A percentile compares a stretch with the other conserved stretches of the same genome.
Evolutionary conservation across 2,888 invertebrate genomes (phyloP).

Genomic region (Cryptus armator): DNA sequence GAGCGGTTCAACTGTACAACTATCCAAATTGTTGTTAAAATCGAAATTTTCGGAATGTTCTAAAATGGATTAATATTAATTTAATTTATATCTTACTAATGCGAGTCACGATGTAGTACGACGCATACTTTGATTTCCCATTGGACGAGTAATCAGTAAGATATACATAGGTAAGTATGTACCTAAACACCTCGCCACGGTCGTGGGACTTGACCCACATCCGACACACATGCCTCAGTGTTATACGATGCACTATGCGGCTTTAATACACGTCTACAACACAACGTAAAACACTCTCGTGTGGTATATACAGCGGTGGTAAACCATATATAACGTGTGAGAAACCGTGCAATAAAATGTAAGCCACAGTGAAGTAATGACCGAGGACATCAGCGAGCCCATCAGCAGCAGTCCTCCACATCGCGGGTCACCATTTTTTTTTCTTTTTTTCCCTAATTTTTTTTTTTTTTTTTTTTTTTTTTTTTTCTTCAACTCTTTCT

Average conservation of each 20-base stretch:
- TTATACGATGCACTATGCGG: slow-evolving; percentile 47
- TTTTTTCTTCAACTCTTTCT: not conserved
- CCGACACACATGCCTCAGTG: slow-evolving; percentile 13
- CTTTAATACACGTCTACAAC: slow-evolving; percentile 24
- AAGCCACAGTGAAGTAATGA: slow-evolving; percentile 37
- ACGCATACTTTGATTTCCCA: not conserved
- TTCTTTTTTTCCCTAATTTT: not conserved
- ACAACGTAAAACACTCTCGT: not conserved
- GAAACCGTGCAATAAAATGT: slow-evolving; percentile 44
- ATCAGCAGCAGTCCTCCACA: slow-evolving; percentile 23
- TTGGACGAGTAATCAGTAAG: slow-evolving; percentile 1
- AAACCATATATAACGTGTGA: slow-evolving; percentile 29
- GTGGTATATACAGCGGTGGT: slow-evolving; percentile 14
- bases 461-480: not conserved
- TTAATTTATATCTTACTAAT: not conserved
- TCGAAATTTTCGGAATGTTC: too few species aligned
- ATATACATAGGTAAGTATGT: slow-evolving; percentile 3
- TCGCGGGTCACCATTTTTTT: not conserved
- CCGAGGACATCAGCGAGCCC: slow-evolving; percentile 35
- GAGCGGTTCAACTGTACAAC: too few species aligned
- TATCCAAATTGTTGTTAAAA: too few species aligned
- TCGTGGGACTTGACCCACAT: slow-evolving; percentile 59
- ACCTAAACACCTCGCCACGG: slow-evolving; percentile 35
- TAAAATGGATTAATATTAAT: not conserved
- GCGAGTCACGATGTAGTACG: too few species aligned